A percentile compares a stretch with the other conserved stretches of the same genome.
These are phyloP conservation scores for Sinocyclocheilus rhinocerous DNA, from an alignment of 2,113 vertebrate species.

Conservation along the genomic window DNA sequence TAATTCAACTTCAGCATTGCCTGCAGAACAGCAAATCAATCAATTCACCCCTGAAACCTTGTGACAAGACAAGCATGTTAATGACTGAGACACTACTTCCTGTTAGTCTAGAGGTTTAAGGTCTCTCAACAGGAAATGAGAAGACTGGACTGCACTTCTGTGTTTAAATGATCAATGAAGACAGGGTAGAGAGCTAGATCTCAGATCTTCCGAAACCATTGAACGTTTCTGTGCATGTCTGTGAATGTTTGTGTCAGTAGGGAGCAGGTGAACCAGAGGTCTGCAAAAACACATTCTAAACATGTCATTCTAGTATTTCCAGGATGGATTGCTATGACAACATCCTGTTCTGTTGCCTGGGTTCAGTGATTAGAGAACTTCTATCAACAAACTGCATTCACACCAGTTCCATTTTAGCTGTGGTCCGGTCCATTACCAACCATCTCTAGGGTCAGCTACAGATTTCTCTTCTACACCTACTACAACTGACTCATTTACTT, in stretches of 20 bases:
- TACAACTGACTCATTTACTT: slow-evolving; percentile 8
- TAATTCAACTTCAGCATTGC: background rate
- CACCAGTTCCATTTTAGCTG: background rate
- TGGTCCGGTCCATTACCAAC: slow-evolving; percentile 2
- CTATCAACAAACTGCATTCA: slow-evolving; percentile 27
- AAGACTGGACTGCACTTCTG: slow-evolving; percentile 41
- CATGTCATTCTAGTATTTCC: slow-evolving; percentile 19
- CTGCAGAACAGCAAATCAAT: slow-evolving; percentile 40
- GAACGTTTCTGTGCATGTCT: slow-evolving; percentile 41
- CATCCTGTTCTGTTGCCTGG: slow-evolving; percentile 23
- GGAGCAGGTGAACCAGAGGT: slow-evolving; percentile 38
- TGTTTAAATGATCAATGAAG: slow-evolving; percentile 41
- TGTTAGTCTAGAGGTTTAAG: slow-evolving; percentile 34
- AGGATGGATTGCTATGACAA: slow-evolving; percentile 28
- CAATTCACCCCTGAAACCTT: slow-evolving; percentile 12
- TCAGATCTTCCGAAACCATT: slow-evolving; percentile 28
- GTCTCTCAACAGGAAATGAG: slow-evolving; percentile 36
- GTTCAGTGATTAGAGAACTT: slow-evolving; percentile 30
- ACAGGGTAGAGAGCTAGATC: slow-evolving; percentile 17
- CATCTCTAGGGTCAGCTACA: background rate
- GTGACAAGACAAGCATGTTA: slow-evolving; percentile 40
- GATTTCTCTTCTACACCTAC: background rate
- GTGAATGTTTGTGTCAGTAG: slow-evolving; percentile 37
- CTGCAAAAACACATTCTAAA: background rate
- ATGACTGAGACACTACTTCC: slow-evolving; percentile 39